phyloP scores from a whole-genome alignment of 1,140 invertebrate species.

The Rhagoletis pomonella region DNA sequence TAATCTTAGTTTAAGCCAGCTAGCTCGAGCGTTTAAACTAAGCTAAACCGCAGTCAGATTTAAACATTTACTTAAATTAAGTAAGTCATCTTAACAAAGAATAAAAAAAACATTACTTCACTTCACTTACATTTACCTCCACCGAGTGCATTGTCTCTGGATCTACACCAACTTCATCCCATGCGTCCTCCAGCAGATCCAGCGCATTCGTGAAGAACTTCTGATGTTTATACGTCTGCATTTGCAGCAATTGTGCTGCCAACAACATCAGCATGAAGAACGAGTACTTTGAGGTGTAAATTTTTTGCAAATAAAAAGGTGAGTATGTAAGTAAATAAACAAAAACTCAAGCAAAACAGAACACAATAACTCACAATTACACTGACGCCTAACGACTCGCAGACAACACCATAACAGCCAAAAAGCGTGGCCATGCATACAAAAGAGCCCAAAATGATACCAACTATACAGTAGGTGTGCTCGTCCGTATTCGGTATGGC shows the following conservation, averaged over 20 bases:
- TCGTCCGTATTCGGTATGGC: constrained; percentile 67
- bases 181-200: constrained; percentile 66
- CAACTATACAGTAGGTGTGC: constrained; percentile 70
- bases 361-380: constrained; percentile 62
- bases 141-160: constrained; percentile 63
- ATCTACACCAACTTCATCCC: constrained; percentile 61
- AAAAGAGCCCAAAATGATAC: constrained; percentile 66
- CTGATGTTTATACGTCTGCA: constrained; percentile 61
- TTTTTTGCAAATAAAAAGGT: background rate
- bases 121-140: constrained; percentile 58
- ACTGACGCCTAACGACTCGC: constrained; percentile 66
- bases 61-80: too few relatives aligned
- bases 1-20: too few relatives aligned
- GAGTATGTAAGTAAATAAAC: background rate
- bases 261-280: constrained; percentile 66
- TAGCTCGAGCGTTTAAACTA: too few relatives aligned
- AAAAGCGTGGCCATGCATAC: constrained; percentile 69
- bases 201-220: constrained; percentile 58
- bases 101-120: background rate
- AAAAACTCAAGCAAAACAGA: background rate
- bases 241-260: constrained; percentile 66
- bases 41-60: too few relatives aligned
- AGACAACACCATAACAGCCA: constrained; percentile 68
- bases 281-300: constrained; percentile 50
- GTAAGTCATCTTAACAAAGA: background rate